phyloP scores from a whole-genome alignment of 2,888 invertebrate species.

The Cylindroiulus punctatus region DNA sequence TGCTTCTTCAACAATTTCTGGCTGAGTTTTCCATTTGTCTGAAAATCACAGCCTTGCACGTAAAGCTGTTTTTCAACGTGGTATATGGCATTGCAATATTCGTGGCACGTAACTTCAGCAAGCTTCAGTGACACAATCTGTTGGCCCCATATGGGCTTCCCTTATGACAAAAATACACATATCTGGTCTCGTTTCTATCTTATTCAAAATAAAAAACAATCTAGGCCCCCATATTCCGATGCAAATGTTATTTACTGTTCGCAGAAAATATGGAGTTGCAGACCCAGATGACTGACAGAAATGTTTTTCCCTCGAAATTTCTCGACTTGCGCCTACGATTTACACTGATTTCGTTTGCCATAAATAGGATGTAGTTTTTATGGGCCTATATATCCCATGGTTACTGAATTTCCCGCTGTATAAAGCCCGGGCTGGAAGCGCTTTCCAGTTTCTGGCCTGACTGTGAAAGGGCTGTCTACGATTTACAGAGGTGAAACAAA shows the following conservation, averaged over 20 bases:
- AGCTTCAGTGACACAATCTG: constrained; percentile 43
- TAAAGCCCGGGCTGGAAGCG: neutral
- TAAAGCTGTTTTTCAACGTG: neutral
- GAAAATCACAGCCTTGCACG: neutral
- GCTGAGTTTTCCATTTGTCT: neutral
- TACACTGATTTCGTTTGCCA: constrained; percentile 39
- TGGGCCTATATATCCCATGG: constrained; percentile 20
- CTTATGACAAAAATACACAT: constrained; percentile 28
- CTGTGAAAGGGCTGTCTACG: neutral
- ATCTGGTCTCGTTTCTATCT: constrained; percentile 27
- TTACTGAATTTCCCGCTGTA: neutral
- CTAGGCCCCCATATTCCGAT: neutral
- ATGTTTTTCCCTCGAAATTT: constrained; percentile 28
- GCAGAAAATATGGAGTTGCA: neutral
- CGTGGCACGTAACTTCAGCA: constrained; percentile 14
- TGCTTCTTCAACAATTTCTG: neutral
- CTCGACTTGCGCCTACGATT: constrained; percentile 22
- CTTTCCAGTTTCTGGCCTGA: neutral
- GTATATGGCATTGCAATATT: neutral
- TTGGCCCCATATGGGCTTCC: constrained; percentile 37
- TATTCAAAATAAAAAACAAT: constrained; percentile 35
- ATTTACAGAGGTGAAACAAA: neutral
- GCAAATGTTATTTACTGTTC: constrained; percentile 37
- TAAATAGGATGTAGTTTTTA: constrained; percentile 43
- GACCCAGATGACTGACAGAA: neutral